phyloP scores from a whole-genome alignment of 2,113 vertebrate genomes.

The Madoqua kirkii region DNA sequence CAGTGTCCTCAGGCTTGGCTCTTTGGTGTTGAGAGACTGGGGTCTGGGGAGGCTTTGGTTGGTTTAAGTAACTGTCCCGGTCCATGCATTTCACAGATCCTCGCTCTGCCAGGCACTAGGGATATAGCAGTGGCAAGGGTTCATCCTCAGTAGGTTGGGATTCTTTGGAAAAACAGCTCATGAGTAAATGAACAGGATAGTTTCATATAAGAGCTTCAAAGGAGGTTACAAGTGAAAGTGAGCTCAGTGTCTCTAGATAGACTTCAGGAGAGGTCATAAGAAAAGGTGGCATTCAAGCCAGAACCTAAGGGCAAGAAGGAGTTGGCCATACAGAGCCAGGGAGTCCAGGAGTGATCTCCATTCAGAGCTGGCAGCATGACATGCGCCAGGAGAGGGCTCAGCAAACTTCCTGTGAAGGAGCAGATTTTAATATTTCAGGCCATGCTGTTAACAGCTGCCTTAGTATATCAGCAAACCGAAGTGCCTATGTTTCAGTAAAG shows the following conservation, averaged over 20 bases:
- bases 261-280: background rate
- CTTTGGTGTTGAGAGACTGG: conserved; percentile 63
- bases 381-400: background rate
- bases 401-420: background rate
- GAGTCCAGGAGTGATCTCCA: background rate
- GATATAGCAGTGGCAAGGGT: too few species aligned
- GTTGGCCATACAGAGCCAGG: background rate
- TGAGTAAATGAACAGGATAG: background rate
- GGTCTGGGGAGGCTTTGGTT: background rate
- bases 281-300: background rate
- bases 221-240: background rate
- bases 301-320: background rate
- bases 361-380: background rate
- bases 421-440: background rate
- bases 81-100: background rate
- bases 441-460: accelerated
- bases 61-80: background rate
- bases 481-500: background rate
- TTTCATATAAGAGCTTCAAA: background rate
- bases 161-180: background rate
- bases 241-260: background rate
- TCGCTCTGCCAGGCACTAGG: background rate
- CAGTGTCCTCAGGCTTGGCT: background rate
- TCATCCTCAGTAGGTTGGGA: background rate
- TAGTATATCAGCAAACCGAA: too few species aligned